Percentiles rank a stretch among this genome's conserved stretches.
phyloP scores from a whole-genome alignment of 2,797 vertebrate genomes.

The Poeciliopsis presidionis region DNA sequence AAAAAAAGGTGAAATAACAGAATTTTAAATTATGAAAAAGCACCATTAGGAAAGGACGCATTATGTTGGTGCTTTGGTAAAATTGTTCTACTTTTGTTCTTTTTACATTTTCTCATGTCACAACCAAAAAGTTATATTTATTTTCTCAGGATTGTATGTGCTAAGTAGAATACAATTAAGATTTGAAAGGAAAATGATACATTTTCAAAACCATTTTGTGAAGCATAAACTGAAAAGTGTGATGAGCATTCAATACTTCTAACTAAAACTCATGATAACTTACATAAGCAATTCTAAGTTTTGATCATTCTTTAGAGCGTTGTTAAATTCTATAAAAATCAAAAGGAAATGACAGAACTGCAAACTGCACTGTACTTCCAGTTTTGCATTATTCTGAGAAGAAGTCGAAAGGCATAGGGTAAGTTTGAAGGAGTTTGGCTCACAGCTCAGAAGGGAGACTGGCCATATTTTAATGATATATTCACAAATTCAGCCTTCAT shows the following conservation, averaged over 20 bases:
- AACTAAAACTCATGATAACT: background rate
- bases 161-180: too few relatives aligned
- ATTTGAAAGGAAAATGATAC: too few relatives aligned
- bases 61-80: background rate
- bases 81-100: too few relatives aligned
- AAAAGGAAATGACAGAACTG: background rate
- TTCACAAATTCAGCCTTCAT: background rate
- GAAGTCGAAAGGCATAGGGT: background rate
- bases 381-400: background rate
- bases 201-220: too few relatives aligned
- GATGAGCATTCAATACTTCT: background rate
- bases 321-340: background rate
- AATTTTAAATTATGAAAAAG: background rate
- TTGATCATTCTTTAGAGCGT: background rate
- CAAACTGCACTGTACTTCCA: too few relatives aligned
- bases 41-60: background rate
- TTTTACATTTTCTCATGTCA: too few relatives aligned
- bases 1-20: constrained; percentile 8
- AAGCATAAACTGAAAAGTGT: too few relatives aligned
- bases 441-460: background rate
- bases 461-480: background rate
- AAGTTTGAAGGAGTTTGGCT: background rate
- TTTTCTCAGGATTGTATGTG: too few relatives aligned
- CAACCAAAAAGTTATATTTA: too few relatives aligned
- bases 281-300: background rate